phyloP scores from a whole-genome alignment of 1,140 invertebrate species.

The Hylyphantes graminicola region DNA sequence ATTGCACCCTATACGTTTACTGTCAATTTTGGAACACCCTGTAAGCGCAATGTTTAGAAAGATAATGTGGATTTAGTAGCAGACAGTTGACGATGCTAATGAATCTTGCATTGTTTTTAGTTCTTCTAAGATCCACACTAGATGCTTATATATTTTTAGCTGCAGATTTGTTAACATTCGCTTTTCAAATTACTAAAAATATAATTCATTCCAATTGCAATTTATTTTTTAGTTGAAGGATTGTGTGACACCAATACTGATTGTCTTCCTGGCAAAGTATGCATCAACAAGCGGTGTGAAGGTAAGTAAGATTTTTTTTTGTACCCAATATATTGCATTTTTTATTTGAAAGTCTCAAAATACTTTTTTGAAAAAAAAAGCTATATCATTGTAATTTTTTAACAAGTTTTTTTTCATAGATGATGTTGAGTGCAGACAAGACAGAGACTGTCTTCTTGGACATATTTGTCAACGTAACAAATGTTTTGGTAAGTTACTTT shows the following conservation, averaged over 20 bases:
- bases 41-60: too few relatives aligned
- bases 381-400: not conserved
- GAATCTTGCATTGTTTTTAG: too few relatives aligned
- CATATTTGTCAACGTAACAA: slow-evolving; percentile 63
- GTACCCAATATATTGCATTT: not conserved
- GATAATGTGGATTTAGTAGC: too few relatives aligned
- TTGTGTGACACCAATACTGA: slow-evolving; percentile 61
- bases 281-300: slow-evolving; percentile 61
- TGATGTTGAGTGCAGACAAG: slow-evolving; percentile 62
- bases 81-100: too few relatives aligned
- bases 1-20: too few relatives aligned
- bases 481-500: slow-evolving; percentile 60
- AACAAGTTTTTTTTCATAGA: slow-evolving; percentile 14
- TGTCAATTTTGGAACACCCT: too few relatives aligned
- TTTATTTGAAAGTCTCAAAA: not conserved
- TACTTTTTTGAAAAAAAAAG: not conserved
- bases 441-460: slow-evolving; percentile 62
- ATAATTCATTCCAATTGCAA: too few relatives aligned
- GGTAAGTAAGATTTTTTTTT: slow-evolving; percentile 45
- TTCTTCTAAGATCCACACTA: too few relatives aligned
- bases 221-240: slow-evolving; percentile 57
- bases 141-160: too few relatives aligned
- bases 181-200: too few relatives aligned
- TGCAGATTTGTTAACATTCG: too few relatives aligned
- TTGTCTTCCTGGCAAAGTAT: slow-evolving; percentile 61